Conservation (phyloP, 2,113 vertebrate genomes). For the Tachysurus vachellii region DNA sequence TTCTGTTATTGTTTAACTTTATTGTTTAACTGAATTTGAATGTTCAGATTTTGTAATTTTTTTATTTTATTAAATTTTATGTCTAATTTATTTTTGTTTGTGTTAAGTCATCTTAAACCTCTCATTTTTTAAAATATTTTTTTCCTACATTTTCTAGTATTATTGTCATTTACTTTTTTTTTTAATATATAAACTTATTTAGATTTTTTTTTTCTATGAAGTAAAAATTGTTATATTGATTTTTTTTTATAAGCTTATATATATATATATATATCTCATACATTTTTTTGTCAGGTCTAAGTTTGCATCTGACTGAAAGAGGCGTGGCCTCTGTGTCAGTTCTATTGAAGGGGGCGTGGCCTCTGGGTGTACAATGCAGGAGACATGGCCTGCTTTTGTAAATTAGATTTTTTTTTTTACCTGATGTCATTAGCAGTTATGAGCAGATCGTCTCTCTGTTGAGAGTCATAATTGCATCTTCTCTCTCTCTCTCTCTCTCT, state of each 20-base stretch:
- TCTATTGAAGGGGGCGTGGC: no score
- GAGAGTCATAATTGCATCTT: conserved; percentile 21
- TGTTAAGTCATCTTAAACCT: no score
- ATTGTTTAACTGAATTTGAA: no score
- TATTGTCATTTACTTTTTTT: no score
- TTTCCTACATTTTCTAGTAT: no score
- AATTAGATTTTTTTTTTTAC: background rate
- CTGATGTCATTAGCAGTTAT: background rate
- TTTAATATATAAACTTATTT: background rate
- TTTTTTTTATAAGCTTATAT: no score
- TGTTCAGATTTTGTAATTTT: no score
- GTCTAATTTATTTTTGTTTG: no score
- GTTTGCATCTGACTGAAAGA: no score
- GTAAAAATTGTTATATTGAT: background rate
- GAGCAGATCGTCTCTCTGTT: conserved; percentile 1
- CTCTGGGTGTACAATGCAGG: no score
- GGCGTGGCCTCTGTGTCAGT: background rate
- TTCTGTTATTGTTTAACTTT: background rate
- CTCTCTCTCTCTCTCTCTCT: background rate
- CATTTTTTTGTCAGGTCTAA: background rate
- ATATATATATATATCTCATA: background rate
- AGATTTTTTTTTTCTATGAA: background rate
- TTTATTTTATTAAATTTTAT: background rate
- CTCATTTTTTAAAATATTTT: no score
- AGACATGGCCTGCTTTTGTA: no score